phyloP scores from a whole-genome alignment of 2,113 vertebrate genomes.

The Phodopus roborovskii region DNA sequence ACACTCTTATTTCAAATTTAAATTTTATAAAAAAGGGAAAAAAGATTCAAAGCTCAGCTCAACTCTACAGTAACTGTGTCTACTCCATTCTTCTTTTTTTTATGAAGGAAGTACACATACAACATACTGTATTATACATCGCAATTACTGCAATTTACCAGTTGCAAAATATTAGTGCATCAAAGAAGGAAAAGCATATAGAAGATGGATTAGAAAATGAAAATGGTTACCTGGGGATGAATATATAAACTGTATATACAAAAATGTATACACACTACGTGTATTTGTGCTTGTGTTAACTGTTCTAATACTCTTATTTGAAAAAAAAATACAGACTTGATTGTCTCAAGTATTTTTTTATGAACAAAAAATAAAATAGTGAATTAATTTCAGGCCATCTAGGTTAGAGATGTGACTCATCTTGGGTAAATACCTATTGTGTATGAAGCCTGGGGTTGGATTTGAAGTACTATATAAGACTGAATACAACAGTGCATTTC shows the following conservation, averaged over 20 bases:
- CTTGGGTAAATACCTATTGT: neutral
- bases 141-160: neutral
- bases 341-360: neutral
- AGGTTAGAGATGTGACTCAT: neutral
- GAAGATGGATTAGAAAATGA: neutral
- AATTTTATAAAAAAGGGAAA: no score
- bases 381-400: neutral
- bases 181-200: neutral
- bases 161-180: neutral
- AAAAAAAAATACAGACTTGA: neutral
- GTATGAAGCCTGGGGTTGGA: neutral
- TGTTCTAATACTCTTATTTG: neutral
- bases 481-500: neutral
- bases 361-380: constrained; percentile 17
- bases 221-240: neutral
- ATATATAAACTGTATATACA: neutral
- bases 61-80: neutral
- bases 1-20: no score
- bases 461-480: neutral
- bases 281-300: neutral
- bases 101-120: neutral
- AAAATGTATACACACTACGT: neutral
- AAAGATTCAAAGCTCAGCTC: neutral
- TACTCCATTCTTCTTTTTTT: neutral
- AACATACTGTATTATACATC: neutral